These are phyloP conservation scores for Camponotus vicinus DNA, from an alignment of 1,140 invertebrate genomes.

Conservation along the genomic window DNA sequence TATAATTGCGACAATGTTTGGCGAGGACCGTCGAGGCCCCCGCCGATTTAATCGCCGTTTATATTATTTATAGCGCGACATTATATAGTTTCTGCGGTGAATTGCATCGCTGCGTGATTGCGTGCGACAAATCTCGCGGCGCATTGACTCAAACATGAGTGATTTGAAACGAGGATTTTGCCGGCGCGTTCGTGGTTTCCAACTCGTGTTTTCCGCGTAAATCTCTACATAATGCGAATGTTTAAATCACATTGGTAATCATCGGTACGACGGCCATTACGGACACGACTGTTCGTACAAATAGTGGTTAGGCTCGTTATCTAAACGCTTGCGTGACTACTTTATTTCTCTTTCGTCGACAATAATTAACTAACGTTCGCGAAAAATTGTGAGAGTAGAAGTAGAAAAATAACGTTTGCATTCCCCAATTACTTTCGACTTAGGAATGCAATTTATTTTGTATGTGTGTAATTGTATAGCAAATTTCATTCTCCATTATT, in stretches of 20 bases:
- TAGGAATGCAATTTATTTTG: not conserved
- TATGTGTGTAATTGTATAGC: no score
- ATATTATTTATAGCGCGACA: conserved; percentile 59
- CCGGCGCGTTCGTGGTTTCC: conserved; percentile 31
- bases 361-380: conserved; percentile 15
- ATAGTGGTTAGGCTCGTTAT: conserved; percentile 27
- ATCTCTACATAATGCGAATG: conserved; percentile 55
- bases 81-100: conserved; percentile 57
- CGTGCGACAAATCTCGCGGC: conserved; percentile 58
- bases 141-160: conserved; percentile 56
- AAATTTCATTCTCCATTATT: not conserved
- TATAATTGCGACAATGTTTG: conserved; percentile 39
- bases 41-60: conserved; percentile 46
- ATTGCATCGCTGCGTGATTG: conserved; percentile 51
- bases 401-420: not conserved
- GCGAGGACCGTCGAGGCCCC: conserved; percentile 1
- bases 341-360: conserved; percentile 36
- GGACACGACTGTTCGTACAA: conserved; percentile 32
- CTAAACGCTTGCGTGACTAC: conserved; percentile 34
- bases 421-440: conserved; percentile 5
- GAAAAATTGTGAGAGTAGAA: not conserved
- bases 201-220: conserved; percentile 54
- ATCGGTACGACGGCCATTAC: conserved; percentile 32
- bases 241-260: conserved; percentile 55
- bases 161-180: conserved; percentile 53